Evolutionary conservation across 2,113 vertebrate species (phyloP).

Genomic region (Prochilodus magdalenae): DNA sequence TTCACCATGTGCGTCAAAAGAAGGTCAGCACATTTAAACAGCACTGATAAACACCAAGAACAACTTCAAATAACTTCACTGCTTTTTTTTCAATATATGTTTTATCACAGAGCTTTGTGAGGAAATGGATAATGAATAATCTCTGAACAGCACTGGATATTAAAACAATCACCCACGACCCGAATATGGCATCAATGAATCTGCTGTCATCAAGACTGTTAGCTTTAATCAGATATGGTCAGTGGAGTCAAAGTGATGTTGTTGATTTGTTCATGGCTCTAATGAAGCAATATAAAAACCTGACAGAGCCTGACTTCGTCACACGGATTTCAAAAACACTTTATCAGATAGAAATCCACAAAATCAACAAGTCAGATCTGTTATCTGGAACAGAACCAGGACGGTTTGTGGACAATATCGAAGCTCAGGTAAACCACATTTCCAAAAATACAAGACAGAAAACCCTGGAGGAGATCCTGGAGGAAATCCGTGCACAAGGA

Average conservation of each 20-base stretch:
- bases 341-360: slow-evolving; percentile 61
- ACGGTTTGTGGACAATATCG: slow-evolving; percentile 1
- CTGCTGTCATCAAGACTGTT: slow-evolving; percentile 15
- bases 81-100: too few species aligned
- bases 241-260: not conserved
- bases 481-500: slow-evolving; percentile 54
- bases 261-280: slow-evolving; percentile 54
- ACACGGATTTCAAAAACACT: slow-evolving; percentile 59
- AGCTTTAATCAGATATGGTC: slow-evolving; percentile 18
- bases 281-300: slow-evolving; percentile 45
- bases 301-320: slow-evolving; percentile 4
- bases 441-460: slow-evolving; percentile 30
- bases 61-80: too few species aligned
- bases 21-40: too few species aligned
- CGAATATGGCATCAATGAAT: not conserved
- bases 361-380: slow-evolving; percentile 45
- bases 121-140: too few species aligned
- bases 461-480: slow-evolving; percentile 57
- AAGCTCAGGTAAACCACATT: not conserved
- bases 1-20: too few species aligned
- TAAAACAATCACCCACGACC: not conserved
- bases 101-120: too few species aligned
- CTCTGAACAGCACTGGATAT: not conserved
- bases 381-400: fast-evolving
- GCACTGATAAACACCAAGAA: too few species aligned